These are phyloP conservation scores for Temnothorax unifasciatus DNA, from an alignment of 2,888 invertebrate species.

Conservation along the genomic window DNA sequence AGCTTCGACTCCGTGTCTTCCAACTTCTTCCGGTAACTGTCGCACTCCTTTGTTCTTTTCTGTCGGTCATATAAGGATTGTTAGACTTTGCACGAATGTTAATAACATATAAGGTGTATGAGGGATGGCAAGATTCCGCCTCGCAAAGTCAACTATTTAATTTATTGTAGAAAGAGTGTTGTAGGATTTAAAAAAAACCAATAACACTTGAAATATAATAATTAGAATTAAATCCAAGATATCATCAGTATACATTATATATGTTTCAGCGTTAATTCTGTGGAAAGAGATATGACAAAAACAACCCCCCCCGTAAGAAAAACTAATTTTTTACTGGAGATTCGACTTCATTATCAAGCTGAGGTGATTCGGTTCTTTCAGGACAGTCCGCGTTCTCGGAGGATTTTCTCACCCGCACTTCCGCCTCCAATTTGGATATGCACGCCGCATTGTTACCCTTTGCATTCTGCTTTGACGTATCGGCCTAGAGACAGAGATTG, in stretches of 20 bases:
- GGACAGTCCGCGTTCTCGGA: neutral
- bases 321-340: neutral
- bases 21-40: constrained; percentile 79
- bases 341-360: constrained; percentile 1
- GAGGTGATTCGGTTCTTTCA: constrained; percentile 21
- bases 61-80: constrained; percentile 58
- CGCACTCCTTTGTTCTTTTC: constrained; percentile 80
- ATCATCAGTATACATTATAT: neutral
- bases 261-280: neutral
- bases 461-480: neutral
- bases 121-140: neutral
- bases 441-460: neutral
- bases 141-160: neutral
- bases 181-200: neutral
- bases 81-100: neutral
- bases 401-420: constrained; percentile 72
- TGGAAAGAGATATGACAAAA: neutral
- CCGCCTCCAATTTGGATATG: constrained; percentile 70
- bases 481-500: neutral
- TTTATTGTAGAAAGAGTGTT: constrained; percentile 9
- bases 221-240: neutral
- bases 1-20: constrained; percentile 79
- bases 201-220: constrained; percentile 2
- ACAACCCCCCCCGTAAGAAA: too few species aligned
- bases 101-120: neutral